Evolutionary conservation across 2,113 vertebrate genomes (phyloP).

Genomic region (Atrichornis clamosus): DNA sequence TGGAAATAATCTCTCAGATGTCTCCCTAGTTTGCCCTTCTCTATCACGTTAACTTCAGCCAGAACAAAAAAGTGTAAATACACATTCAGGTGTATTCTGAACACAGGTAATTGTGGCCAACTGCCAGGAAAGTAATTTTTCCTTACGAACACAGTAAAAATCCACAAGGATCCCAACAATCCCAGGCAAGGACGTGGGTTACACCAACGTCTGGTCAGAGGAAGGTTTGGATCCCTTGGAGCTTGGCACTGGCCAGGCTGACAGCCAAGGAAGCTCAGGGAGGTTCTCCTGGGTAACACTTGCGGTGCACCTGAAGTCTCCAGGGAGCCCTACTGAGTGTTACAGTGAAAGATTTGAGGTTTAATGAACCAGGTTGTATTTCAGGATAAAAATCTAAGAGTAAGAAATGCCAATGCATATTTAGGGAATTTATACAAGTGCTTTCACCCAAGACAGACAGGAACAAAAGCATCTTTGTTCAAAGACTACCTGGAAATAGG

Average conservation of each 20-base stretch:
- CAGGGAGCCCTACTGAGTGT: neutral
- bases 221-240: neutral
- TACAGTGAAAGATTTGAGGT: neutral
- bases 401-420: neutral
- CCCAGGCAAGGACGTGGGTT: neutral
- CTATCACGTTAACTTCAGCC: neutral
- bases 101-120: neutral
- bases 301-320: neutral
- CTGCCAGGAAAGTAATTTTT: neutral
- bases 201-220: accelerated
- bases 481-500: neutral
- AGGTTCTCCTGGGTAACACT: neutral
- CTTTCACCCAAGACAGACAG: neutral
- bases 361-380: slow-evolving; percentile 2
- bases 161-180: neutral
- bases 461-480: neutral
- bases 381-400: neutral
- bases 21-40: neutral
- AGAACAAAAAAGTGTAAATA: neutral
- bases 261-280: neutral
- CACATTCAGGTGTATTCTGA: neutral
- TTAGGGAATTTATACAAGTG: neutral
- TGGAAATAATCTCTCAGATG: neutral
- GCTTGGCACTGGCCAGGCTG: neutral
- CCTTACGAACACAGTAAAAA: neutral